A percentile compares a stretch with the other conserved stretches of the same genome.
Conservation (phyloP, 2,113 vertebrate species). For the Dipodomys merriami region DNA sequence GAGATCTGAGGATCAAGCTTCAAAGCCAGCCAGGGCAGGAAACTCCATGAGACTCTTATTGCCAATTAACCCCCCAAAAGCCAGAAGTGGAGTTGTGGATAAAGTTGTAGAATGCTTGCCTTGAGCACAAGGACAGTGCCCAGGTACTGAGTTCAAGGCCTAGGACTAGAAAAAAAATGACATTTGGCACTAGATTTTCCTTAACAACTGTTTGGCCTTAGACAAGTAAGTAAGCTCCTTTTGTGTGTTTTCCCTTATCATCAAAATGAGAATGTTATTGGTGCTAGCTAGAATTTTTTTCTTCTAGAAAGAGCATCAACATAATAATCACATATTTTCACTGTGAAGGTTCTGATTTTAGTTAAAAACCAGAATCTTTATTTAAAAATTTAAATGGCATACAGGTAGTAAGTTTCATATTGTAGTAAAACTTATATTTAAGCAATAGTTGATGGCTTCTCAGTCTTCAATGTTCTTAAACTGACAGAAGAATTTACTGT, state of each 20-base stretch:
- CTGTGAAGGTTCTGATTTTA: not conserved
- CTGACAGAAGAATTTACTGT: not conserved
- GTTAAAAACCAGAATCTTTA: not conserved
- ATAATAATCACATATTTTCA: not conserved
- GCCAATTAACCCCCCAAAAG: no score
- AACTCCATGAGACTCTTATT: no score
- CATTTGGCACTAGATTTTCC: no score
- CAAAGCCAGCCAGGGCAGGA: no score
- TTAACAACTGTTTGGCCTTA: not conserved
- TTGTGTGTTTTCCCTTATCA: not conserved
- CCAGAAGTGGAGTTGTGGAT: no score
- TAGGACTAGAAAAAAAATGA: no score
- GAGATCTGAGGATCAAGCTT: no score
- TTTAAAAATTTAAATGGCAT: slow-evolving; percentile 5
- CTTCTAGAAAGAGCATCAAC: not conserved
- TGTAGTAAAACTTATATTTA: not conserved
- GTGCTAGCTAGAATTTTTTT: not conserved
- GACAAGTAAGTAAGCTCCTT: not conserved
- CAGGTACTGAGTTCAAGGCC: no score
- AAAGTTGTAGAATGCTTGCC: no score
- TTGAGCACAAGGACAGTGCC: no score
- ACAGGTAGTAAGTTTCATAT: not conserved
- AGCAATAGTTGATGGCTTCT: not conserved
- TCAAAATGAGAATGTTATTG: slow-evolving; percentile 3
- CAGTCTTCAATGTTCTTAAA: not conserved